These are phyloP conservation scores for Drosophila guanche DNA, from an alignment of 1,140 invertebrate genomes.

Conservation along the genomic window DNA sequence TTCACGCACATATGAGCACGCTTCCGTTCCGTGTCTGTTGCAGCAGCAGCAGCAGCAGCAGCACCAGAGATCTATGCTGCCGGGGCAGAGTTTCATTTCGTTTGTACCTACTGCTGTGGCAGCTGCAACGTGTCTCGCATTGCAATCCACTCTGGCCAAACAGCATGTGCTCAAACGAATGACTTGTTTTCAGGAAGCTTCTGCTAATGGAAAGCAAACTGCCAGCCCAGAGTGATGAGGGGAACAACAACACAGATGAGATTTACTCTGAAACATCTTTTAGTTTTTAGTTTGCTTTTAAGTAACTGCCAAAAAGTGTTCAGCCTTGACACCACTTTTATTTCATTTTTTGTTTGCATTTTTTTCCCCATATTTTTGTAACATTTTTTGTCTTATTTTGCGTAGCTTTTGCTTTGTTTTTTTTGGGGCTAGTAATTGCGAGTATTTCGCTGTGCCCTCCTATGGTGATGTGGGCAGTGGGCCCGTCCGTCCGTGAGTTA, in stretches of 20 bases:
- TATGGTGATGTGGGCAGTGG: slow-evolving; percentile 11
- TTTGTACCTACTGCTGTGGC: slow-evolving; percentile 19
- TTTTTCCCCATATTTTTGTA: too few species aligned
- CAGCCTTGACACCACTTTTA: slow-evolving; percentile 52
- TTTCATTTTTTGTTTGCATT: slow-evolving; percentile 17
- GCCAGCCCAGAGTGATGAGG: not conserved
- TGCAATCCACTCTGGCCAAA: slow-evolving; percentile 16
- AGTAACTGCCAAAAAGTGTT: slow-evolving; percentile 13
- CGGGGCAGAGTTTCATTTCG: not conserved
- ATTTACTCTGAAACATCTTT: not conserved
- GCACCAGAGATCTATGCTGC: slow-evolving; percentile 1
- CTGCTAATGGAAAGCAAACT: slow-evolving; percentile 43
- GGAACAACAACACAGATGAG: slow-evolving; percentile 13
- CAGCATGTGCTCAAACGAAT: slow-evolving; percentile 17
- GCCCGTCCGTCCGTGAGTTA: not conserved
- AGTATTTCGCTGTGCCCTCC: slow-evolving; percentile 33
- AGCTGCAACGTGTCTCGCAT: slow-evolving; percentile 22
- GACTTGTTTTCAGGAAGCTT: slow-evolving; percentile 30
- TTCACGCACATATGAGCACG: slow-evolving; percentile 53
- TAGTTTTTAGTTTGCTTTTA: slow-evolving; percentile 24
- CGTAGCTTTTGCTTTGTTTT: slow-evolving; percentile 21
- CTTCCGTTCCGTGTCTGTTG: slow-evolving; percentile 45
- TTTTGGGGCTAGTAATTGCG: slow-evolving; percentile 35
- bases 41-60: slow-evolving; percentile 37
- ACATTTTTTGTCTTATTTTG: slow-evolving; percentile 3